Conservation (phyloP, 1,140 invertebrate genomes). For the Danaus plexippus region DNA sequence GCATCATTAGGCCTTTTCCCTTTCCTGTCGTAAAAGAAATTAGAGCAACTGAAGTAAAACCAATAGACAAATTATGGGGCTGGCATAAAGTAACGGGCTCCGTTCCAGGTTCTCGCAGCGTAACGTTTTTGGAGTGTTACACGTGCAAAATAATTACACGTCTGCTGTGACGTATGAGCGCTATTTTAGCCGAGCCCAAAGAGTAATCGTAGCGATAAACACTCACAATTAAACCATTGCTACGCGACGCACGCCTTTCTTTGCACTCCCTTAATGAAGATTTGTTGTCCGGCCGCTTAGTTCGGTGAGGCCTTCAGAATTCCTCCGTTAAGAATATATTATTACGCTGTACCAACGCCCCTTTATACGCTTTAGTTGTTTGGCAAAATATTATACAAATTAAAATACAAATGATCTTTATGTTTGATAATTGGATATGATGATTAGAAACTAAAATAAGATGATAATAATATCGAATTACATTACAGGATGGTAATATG, state of each 20-base stretch:
- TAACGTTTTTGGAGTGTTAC: slow-evolving; percentile 54
- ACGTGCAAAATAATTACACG: slow-evolving; percentile 68
- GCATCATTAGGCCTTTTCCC: slow-evolving; percentile 20
- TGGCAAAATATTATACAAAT: too few species aligned
- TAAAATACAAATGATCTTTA: too few species aligned
- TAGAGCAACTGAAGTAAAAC: slow-evolving; percentile 32
- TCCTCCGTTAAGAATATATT: slow-evolving; percentile 16
- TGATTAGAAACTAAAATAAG: too few species aligned
- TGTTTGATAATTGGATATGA: too few species aligned
- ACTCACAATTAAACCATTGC: slow-evolving; percentile 68
- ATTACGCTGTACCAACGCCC: slow-evolving; percentile 12
- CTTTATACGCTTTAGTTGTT: background rate
- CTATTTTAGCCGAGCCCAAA: slow-evolving; percentile 61
- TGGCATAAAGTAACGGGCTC: slow-evolving; percentile 35
- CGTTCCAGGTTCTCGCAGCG: slow-evolving; percentile 34
- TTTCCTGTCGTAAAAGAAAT: slow-evolving; percentile 27
- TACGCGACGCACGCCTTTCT: slow-evolving; percentile 65
- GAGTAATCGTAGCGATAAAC: slow-evolving; percentile 65
- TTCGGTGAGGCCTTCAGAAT: slow-evolving; percentile 23
- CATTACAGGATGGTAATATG: too few species aligned
- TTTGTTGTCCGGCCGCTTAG: slow-evolving; percentile 42
- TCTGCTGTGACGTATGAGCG: slow-evolving; percentile 58
- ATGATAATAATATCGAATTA: too few species aligned
- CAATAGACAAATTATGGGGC: slow-evolving; percentile 54
- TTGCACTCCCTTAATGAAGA: slow-evolving; percentile 62